These are phyloP conservation scores for Polymixis flavicincta DNA, from an alignment of 2,888 invertebrate species.

Conservation along the genomic window DNA sequence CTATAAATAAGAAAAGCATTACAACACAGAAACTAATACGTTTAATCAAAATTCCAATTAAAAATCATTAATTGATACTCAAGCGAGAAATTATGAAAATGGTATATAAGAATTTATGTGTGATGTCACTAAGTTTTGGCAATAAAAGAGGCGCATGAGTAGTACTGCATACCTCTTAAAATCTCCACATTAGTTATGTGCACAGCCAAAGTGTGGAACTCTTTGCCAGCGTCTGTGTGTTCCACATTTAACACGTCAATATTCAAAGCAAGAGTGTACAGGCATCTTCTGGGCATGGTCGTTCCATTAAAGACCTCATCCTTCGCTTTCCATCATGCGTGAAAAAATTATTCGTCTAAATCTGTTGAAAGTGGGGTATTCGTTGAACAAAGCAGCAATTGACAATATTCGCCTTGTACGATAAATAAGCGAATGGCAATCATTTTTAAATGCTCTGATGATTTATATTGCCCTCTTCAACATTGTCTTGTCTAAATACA, in stretches of 20 bases:
- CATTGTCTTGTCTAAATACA: background rate
- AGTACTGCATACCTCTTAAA: background rate
- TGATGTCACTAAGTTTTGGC: conserved; percentile 7
- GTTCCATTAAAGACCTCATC: background rate
- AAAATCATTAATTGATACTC: conserved; percentile 38
- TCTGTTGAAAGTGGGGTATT: background rate
- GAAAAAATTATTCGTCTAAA: too few species aligned
- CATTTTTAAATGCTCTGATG: background rate
- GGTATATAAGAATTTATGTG: conserved; percentile 10
- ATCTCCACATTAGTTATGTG: background rate
- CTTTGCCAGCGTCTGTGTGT: background rate
- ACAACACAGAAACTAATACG: conserved; percentile 26
- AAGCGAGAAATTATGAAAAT: conserved; percentile 31
- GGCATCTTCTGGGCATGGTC: background rate
- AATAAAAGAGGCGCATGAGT: conserved; percentile 3
- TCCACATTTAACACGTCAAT: background rate
- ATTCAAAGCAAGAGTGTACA: background rate
- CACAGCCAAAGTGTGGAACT: background rate
- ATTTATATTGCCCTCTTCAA: background rate
- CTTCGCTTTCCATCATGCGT: background rate
- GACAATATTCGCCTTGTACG: too few species aligned
- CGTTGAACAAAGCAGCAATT: background rate
- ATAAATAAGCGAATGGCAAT: too few species aligned
- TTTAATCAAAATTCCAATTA: conserved; percentile 59
- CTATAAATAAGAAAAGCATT: conserved; percentile 48